Base-by-base conservation (phyloP, 2,888 invertebrate genomes). In the Mesorhabditis sp. region DNA sequence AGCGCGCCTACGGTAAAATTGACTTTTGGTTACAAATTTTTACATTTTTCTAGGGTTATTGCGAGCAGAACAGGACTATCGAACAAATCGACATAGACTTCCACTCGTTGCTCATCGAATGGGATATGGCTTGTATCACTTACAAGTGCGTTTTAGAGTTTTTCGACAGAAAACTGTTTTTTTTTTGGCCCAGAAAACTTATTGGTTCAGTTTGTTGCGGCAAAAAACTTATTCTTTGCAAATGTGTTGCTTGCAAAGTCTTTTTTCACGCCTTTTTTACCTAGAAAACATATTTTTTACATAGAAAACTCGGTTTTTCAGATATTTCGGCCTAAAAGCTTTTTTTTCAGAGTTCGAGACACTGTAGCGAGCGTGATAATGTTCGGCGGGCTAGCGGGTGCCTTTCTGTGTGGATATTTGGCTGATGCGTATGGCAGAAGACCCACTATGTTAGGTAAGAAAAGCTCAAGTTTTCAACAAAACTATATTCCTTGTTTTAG, bases 401-500 rank as follows among this genome's bases (percentile, higher is more conserved):
- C 84, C 3, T 77, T 84, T 62, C 15, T 76, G 43, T 74, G 81
- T 43, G 85, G 85, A 7, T 81, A 74, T 68, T 43, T 82, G 5
- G 83, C 85, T 0, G 85, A 85, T 72, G 73, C 73, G n/a, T 76
- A 74, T 65, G 85, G 85, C 0, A 70, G 85, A 15, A 80, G 76
- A 66, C 84, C 84, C 4, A 77, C 80, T 5, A 74, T 78, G 43
- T 73, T 76, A 7, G 78, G 80, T 80, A 43, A 65, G 73, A 5
- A 61, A 28, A 28, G 7, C 58, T 50, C 58, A 13, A 50, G 58
- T 13, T 50, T 50, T 50, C n/a, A 1, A 28, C 1, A 28, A 28
- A 28, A 1, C 28, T 28, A 28, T 28, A 28, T 28, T 28, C 28
- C 28, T 28, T 28, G 28, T 28, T n/a, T 50, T n/a, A 50, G 58